A percentile compares a stretch with the other conserved stretches of the same genome.
phyloP scores from a whole-genome alignment of 2,113 vertebrate species.

The Mormoops blainvillei region DNA sequence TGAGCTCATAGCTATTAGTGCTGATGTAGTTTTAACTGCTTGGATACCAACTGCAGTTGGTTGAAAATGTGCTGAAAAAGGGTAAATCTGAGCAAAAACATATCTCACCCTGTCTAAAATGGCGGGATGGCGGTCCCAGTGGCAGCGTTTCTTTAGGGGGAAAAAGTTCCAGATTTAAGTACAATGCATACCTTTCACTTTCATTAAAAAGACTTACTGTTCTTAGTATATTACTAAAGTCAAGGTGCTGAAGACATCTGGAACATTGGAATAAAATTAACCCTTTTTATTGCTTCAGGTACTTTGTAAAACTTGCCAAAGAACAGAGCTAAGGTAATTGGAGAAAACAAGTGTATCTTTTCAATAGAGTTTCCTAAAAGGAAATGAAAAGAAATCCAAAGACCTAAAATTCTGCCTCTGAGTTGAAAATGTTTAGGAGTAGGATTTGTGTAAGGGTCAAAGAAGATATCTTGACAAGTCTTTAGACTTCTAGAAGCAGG shows the following conservation, averaged over 20 bases:
- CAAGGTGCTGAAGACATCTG: conserved; percentile 69
- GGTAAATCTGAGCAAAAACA: conserved; percentile 51
- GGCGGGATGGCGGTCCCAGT: conserved; percentile 32
- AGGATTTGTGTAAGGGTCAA: not conserved
- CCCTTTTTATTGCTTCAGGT: conserved; percentile 45
- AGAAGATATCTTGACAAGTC: not conserved
- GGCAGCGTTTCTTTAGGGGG: conserved; percentile 35
- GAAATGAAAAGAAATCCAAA: conserved; percentile 13
- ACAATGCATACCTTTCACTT: conserved; percentile 60
- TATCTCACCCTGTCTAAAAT: conserved; percentile 53
- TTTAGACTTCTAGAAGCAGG: not conserved
- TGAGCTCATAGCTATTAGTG: conserved; percentile 86
- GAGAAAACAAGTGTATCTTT: conserved; percentile 14
- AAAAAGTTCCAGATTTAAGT: conserved; percentile 58
- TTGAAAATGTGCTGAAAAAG: conserved; percentile 72
- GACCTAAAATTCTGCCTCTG: not conserved
- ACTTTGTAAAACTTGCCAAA: not conserved
- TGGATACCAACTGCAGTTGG: conserved; percentile 76
- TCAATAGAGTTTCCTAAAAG: conserved; percentile 23
- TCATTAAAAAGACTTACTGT: conserved; percentile 65
- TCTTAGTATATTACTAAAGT: conserved; percentile 52
- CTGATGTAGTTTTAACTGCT: conserved; percentile 87
- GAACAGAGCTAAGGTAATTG: not conserved
- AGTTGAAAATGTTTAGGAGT: not conserved
- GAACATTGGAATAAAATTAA: conserved; percentile 56